A percentile compares a stretch with the other conserved stretches of the same genome.
Conservation (phyloP, 2,888 invertebrate species). For the Baccha elongata region DNA sequence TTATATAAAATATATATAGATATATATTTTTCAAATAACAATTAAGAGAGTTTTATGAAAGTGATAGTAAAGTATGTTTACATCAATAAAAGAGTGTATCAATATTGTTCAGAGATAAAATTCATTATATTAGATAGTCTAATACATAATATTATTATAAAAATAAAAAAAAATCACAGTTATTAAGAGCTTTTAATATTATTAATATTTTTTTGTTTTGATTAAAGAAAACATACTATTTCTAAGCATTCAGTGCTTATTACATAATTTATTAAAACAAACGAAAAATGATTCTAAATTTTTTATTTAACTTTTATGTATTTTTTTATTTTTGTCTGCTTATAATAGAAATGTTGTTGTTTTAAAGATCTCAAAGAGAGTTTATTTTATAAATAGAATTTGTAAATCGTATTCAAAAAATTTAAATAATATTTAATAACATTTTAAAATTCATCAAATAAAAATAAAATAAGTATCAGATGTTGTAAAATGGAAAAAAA, state of each 20-base stretch:
- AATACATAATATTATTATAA: conserved; percentile 24
- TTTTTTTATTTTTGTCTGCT: conserved; percentile 23
- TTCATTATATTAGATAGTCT: conserved; percentile 58
- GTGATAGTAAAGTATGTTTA: conserved; percentile 68
- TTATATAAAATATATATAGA: conserved; percentile 16
- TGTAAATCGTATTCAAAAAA: conserved; percentile 27
- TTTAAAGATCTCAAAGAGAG: conserved; percentile 57
- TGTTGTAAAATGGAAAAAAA: conserved; percentile 32
- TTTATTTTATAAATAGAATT: conserved; percentile 15
- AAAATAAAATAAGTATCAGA: conserved; percentile 21
- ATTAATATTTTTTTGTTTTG: conserved; percentile 48
- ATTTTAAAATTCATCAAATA: conserved; percentile 13
- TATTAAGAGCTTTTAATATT: conserved; percentile 43
- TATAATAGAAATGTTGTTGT: conserved; percentile 37
- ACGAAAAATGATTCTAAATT: conserved; percentile 4
- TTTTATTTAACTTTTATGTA: conserved; percentile 20
- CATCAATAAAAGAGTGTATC: conserved; percentile 60
- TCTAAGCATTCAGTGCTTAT: conserved; percentile 2
- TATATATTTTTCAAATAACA: conserved; percentile 59
- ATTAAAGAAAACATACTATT: conserved; percentile 47
- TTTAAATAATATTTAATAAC: conserved; percentile 37
- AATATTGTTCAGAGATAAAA: conserved; percentile 46
- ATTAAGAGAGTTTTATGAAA: conserved; percentile 65
- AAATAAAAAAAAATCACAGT: conserved; percentile 20
- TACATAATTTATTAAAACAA: conserved; percentile 18